Evolutionary conservation across 2,113 vertebrate genomes (phyloP).

Genomic region (Phrynosoma platyrhinos): DNA sequence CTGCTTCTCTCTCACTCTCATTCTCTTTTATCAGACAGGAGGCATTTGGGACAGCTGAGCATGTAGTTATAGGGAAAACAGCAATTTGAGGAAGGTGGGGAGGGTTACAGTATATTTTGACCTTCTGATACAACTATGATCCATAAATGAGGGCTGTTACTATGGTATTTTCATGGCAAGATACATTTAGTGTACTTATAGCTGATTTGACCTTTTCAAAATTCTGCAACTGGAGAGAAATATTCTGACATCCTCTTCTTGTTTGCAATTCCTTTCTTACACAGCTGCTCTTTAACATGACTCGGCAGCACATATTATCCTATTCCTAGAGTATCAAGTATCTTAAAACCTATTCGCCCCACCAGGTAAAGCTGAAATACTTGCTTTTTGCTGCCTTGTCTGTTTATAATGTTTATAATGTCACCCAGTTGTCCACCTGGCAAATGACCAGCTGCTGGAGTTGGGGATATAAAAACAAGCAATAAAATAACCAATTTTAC

Average conservation of each 20-base stretch:
- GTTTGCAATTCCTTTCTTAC: constrained; percentile 1
- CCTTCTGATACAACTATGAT: neutral
- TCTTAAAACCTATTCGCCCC: neutral
- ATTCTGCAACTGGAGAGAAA: neutral
- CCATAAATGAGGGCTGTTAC: neutral
- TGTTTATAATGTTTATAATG: neutral
- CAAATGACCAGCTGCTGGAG: too few species aligned
- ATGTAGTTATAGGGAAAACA: constrained; percentile 6
- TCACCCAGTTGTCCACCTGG: neutral
- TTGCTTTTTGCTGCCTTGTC: neutral
- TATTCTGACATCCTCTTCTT: neutral
- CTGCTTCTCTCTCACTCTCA: neutral
- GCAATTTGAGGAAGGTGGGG: neutral
- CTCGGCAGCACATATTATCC: neutral
- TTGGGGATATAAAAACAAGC: too few species aligned
- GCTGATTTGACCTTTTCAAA: constrained; percentile 20
- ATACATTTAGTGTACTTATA: neutral
- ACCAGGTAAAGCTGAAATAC: neutral
- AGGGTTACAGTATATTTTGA: neutral
- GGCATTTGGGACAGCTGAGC: neutral
- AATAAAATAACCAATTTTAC: too few species aligned
- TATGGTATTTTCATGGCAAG: neutral
- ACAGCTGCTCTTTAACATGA: neutral
- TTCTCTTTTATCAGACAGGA: neutral
- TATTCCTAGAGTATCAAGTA: constrained; percentile 4